Conservation (phyloP, 2,113 vertebrate species). For the Corydoras sp. region DNA sequence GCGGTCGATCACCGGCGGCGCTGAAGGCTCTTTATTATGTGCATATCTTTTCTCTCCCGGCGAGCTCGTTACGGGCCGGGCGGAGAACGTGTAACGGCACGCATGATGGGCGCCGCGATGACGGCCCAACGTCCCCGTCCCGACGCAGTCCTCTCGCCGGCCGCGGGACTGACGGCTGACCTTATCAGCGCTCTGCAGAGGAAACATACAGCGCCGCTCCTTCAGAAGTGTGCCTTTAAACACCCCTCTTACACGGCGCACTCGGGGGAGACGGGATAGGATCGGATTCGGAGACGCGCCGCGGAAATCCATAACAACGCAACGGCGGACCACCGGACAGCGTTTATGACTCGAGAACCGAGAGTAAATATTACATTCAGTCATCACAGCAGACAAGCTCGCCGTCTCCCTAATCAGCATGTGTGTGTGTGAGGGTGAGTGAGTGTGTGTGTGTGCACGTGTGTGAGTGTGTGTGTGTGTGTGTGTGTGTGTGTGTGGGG, state of each 20-base stretch:
- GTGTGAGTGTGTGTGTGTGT: no score
- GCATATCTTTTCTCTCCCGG: conserved; percentile 46
- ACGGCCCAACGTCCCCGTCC: conserved; percentile 36
- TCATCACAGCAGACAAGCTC: not conserved
- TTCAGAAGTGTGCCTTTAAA: conserved; percentile 42
- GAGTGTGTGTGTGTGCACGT: no score
- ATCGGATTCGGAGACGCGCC: conserved; percentile 16
- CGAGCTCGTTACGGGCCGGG: conserved; percentile 38
- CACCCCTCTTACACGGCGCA: not conserved
- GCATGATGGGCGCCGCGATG: conserved; percentile 35
- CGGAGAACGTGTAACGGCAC: conserved; percentile 37
- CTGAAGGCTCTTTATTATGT: conserved; percentile 43
- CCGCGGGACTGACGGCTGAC: conserved; percentile 45
- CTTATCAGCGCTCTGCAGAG: conserved; percentile 44
- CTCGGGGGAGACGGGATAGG: not conserved
- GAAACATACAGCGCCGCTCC: conserved; percentile 34
- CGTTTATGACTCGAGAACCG: conserved; percentile 24
- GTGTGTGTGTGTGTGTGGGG: no score
- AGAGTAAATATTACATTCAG: conserved; percentile 34
- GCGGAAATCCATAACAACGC: conserved; percentile 7
- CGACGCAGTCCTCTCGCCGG: conserved; percentile 26
- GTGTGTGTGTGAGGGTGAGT: no score
- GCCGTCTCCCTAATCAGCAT: not conserved
- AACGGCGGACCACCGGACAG: conserved; percentile 13
- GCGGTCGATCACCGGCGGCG: conserved; percentile 39